Base-by-base conservation (phyloP, 2,888 invertebrate species). In the Scaptomyza parva region DNA sequence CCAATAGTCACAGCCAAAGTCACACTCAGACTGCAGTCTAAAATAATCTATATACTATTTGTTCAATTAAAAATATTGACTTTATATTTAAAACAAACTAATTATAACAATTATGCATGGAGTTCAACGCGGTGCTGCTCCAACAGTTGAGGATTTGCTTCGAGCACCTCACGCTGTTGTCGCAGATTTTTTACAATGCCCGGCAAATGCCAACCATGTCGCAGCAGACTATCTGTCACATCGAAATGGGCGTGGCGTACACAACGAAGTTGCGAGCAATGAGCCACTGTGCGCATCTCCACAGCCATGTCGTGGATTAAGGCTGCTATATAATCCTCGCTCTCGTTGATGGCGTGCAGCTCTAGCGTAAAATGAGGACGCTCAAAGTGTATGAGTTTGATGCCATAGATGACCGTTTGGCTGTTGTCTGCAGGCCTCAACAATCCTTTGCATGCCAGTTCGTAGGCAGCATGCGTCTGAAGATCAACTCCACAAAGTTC, bases 401-500 rank as follows among this genome's bases (percentile, higher is more conserved):
- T 94, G 24, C 96, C 95, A 91, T 98, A 99, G 22, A 99, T 88
- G 28, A 98, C 92, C 0, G 98, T 96, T 22, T 95, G 92, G 62
- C 95, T 94, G 35, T 92, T 93, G 59, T 93, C 91, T 0, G 93
- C 92, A 0, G 99, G 98, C 60, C 98, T 93, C 3, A 98, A 93
- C 0, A 95, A 93, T 0, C 99, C 99, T 90, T 95, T 92, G 0
- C 94, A 92, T 7, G 98, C 98, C 61, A 99, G 88, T 60, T 99
- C 97, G 91, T 97, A 99, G 9, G 97, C 97, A 41, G 95, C 94
- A 91, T 99, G 97, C 39, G 97, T 97, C 83, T 97, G 95, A 67
- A 96, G 93, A 89, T 97, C 95, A 0, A 98, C 94, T 22, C 97
- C 97, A 76, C 94, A 94, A 41, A 95, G 88, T 76, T 96, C 94